Evolutionary conservation across 64 coral and sea anemone genomes (phyloP), one percentile per base, ranked within the genome.

Genomic region (Hydrozoanthus tunicans): DNA sequence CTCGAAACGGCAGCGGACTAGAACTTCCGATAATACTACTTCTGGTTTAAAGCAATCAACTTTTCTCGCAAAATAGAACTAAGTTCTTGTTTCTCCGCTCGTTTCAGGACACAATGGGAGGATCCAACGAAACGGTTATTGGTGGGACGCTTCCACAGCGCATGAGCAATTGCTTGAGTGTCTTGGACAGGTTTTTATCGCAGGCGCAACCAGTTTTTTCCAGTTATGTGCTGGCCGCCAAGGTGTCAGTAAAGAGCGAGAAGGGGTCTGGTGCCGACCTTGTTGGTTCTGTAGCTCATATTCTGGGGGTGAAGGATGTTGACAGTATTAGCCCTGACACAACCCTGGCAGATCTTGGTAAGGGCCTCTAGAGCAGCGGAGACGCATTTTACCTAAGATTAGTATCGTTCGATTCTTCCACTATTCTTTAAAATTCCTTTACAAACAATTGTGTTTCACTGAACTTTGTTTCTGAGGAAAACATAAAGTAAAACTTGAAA

Each of bases 81-180:
- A 64, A 26, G 6, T 91, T 89, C 5, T 17, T 64, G 52, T 61
- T 81, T 60, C 14, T 58, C n/a, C 52, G 17, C 12, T 58, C 63
- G 24, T 81, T 76, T 51, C 55, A 95, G 94, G 94, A 95, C 55
- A 93, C 94, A 15, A 95, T 95, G 94, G 91, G 94, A 56, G 94
- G 94, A 54, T 93, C 94, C 5, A 95, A 95, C 27, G 91, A 95
- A 70, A 95, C 94, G 3, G 86, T 95, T 56, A 95, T 95, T 54
- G 94, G 91, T 15, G 94, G 94, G 12, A 95, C 94, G 11, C 73
- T 95, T 24, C 94, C 94, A 72, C 94, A 95, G 85, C 94, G 94
- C 91, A 95, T 95, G 94, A 93, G 86, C 86, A 95, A 89, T 79
- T 95, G 94, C 80, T 90, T 95, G 71, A 63, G 59, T 59, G 94